Conservation (phyloP, 1,140 invertebrate species). For the Nilaparvata lugens region DNA sequence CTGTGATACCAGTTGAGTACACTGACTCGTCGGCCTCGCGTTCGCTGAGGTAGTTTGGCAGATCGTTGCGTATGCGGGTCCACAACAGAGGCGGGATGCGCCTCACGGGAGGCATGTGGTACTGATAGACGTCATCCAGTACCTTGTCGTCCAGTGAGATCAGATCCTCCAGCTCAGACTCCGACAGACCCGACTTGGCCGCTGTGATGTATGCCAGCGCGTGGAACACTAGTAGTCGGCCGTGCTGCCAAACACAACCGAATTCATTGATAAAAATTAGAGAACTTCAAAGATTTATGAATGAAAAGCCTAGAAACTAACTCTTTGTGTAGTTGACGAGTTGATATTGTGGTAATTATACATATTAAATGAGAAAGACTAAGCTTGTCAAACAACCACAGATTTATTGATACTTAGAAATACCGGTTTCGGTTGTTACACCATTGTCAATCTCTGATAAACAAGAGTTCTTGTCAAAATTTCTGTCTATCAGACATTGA, state of each 20-base stretch:
- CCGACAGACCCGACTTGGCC: conserved; percentile 82
- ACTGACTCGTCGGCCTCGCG: conserved; percentile 91
- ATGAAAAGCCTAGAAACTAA: too few species aligned
- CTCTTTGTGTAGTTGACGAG: too few species aligned
- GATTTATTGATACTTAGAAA: too few species aligned
- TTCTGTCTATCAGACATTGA: too few species aligned
- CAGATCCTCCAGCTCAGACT: conserved; percentile 88
- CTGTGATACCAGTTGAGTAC: conserved; percentile 96
- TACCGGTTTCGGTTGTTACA: too few species aligned
- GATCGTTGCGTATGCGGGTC: conserved; percentile 90
- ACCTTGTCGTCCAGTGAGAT: conserved; percentile 89
- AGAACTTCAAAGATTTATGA: too few species aligned
- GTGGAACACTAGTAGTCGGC: conserved; percentile 84
- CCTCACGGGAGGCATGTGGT: conserved; percentile 90
- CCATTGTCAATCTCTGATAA: too few species aligned
- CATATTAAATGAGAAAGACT: too few species aligned
- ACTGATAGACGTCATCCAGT: conserved; percentile 96
- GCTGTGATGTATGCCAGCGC: conserved; percentile 92
- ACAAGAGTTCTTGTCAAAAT: too few species aligned
- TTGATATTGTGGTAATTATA: too few species aligned
- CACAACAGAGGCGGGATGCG: conserved; percentile 91
- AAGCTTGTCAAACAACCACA: too few species aligned
- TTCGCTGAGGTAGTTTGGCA: conserved; percentile 93
- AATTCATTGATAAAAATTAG: too few species aligned
- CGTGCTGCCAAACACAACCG: conserved; percentile 53